phyloP scores from a whole-genome alignment of 2,797 vertebrate genomes.

The Crocidura indochinensis region DNA sequence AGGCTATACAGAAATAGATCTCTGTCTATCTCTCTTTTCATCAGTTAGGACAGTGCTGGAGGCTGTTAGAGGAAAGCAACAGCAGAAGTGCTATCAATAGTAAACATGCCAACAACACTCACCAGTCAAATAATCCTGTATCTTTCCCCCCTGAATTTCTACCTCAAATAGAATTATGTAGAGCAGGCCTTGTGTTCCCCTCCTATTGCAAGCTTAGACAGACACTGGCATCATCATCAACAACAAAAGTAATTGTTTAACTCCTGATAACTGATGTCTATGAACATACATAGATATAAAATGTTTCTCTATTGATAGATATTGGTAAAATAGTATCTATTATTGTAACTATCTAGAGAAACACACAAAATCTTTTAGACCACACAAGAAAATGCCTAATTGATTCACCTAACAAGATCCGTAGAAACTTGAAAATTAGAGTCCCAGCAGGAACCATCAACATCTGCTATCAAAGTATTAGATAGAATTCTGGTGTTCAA shows the following conservation, averaged over 20 bases:
- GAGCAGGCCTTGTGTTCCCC: not conserved
- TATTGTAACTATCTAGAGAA: too few species aligned
- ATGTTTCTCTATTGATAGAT: too few species aligned
- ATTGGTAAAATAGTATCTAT: too few species aligned
- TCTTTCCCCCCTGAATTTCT: slow-evolving; percentile 26
- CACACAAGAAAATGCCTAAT: not conserved
- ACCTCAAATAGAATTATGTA: not conserved
- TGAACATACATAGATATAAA: too few species aligned
- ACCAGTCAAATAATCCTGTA: not conserved
- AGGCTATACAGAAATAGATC: too few species aligned
- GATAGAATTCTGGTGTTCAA: not conserved
- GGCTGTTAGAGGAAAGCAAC: not conserved
- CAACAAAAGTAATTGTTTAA: too few species aligned
- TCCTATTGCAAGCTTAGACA: not conserved
- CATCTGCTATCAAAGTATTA: not conserved
- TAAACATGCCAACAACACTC: not conserved
- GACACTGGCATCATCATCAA: too few species aligned
- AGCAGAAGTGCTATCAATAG: too few species aligned
- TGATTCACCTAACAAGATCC: not conserved
- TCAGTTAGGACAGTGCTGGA: not conserved
- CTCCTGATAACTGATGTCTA: too few species aligned
- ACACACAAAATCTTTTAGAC: not conserved
- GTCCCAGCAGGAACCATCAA: not conserved
- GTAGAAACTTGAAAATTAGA: not conserved
- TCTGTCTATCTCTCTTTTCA: too few species aligned